phyloP scores from a whole-genome alignment of 2,888 invertebrate species.

The Dynastes tityus region DNA sequence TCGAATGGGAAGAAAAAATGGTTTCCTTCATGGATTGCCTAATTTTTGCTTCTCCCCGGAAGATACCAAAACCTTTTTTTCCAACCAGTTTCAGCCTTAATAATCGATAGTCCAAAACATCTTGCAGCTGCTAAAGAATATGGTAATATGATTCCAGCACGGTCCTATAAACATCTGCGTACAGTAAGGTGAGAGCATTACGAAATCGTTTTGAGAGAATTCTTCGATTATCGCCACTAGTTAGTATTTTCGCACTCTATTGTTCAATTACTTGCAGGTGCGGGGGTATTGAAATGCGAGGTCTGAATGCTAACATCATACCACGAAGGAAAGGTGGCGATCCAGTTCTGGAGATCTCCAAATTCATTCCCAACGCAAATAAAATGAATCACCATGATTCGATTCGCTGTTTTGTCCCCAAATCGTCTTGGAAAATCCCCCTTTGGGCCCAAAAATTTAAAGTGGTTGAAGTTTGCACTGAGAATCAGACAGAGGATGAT shows the following conservation, averaged over 20 bases:
- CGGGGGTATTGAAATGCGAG: slow-evolving; percentile 85
- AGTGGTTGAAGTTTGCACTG: slow-evolving; percentile 70
- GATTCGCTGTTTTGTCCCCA: slow-evolving; percentile 78
- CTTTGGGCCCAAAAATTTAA: no score
- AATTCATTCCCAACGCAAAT: slow-evolving; percentile 78
- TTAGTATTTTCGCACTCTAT: no score
- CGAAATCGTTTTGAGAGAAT: no score
- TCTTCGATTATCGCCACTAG: no score
- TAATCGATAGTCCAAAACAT: slow-evolving; percentile 55
- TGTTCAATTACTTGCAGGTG: slow-evolving; percentile 66
- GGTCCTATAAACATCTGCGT: slow-evolving; percentile 67
- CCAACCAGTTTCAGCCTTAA: slow-evolving; percentile 71
- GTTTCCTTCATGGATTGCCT: slow-evolving; percentile 91
- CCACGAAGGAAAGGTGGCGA: slow-evolving; percentile 78
- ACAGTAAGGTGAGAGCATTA: slow-evolving; percentile 30
- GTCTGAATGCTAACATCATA: slow-evolving; percentile 84
- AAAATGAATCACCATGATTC: slow-evolving; percentile 64
- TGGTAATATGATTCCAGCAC: slow-evolving; percentile 62
- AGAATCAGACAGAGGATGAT: slow-evolving; percentile 43
- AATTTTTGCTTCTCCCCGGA: slow-evolving; percentile 82
- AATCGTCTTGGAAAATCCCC: no score
- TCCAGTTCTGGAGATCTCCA: slow-evolving; percentile 85
- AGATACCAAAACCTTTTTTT: slow-evolving; percentile 80
- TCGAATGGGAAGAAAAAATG: slow-evolving; percentile 88
- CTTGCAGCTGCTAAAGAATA: slow-evolving; percentile 53